Conservation (phyloP, 2,797 vertebrate species). For the Diplodus sargus region DNA sequence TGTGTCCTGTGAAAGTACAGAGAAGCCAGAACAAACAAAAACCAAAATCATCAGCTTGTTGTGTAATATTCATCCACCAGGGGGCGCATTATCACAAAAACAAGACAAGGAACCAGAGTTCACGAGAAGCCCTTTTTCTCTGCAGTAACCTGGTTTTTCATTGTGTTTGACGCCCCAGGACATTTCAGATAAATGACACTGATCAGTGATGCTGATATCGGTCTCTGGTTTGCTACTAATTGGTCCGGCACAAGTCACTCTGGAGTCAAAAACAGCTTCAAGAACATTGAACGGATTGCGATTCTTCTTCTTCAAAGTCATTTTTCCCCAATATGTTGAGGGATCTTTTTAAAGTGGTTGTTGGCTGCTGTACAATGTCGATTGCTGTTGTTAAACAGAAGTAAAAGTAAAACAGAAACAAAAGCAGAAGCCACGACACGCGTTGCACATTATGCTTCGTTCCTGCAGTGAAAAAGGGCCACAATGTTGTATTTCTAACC, state of each 20-base stretch:
- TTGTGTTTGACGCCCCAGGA: not conserved
- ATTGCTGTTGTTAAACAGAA: too few species aligned
- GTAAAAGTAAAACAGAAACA: not conserved
- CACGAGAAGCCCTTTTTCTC: not conserved
- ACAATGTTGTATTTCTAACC: not conserved
- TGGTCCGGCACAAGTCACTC: not conserved
- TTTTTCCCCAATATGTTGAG: not conserved
- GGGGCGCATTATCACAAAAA: constrained; percentile 43
- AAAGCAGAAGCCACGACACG: too few species aligned
- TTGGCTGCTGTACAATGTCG: not conserved
- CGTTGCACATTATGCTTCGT: not conserved
- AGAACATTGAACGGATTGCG: not conserved
- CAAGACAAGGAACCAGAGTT: not conserved
- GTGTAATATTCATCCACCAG: constrained; percentile 60
- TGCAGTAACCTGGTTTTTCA: not conserved
- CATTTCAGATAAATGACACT: not conserved
- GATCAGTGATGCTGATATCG: not conserved
- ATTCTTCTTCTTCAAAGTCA: too few species aligned
- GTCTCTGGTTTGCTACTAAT: not conserved
- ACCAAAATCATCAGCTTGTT: not conserved
- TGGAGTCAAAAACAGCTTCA: not conserved
- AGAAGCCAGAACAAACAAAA: not conserved
- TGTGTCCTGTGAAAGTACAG: constrained; percentile 88
- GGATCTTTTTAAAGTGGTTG: not conserved
- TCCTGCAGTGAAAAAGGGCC: not conserved